Conservation (phyloP, 1,140 invertebrate species). For the Drosophila insularis region DNA sequence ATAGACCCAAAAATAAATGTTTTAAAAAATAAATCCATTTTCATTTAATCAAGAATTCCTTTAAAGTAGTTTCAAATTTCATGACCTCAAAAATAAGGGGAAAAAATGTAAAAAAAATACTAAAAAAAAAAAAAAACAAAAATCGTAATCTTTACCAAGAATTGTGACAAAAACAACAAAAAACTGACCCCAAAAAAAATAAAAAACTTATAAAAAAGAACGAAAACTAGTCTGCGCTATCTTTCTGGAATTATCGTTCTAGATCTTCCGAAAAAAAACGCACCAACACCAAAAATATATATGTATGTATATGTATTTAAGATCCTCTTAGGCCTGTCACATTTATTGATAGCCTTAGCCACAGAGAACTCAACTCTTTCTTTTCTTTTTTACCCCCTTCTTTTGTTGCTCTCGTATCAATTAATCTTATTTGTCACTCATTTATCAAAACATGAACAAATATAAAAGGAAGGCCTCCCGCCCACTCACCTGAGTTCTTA, state of each 20-base stretch:
- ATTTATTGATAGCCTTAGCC: slow-evolving; percentile 37
- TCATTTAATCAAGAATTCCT: neutral
- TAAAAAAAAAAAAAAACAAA: neutral
- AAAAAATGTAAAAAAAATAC: neutral
- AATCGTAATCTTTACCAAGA: slow-evolving; percentile 13
- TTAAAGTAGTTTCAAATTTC: slow-evolving; percentile 5
- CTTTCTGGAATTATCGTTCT: slow-evolving; percentile 38
- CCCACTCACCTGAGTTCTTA: neutral
- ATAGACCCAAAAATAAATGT: neutral
- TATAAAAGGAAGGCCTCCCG: slow-evolving; percentile 15
- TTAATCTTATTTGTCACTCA: slow-evolving; percentile 81
- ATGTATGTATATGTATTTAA: slow-evolving; percentile 33
- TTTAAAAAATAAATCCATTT: neutral
- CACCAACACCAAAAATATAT: neutral
- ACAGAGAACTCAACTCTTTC: slow-evolving; percentile 6
- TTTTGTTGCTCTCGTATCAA: slow-evolving; percentile 49
- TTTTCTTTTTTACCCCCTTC: neutral
- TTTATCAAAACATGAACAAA: slow-evolving; percentile 57
- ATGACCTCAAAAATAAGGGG: neutral
- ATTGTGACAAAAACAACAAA: neutral
- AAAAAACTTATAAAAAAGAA: neutral
- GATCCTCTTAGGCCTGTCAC: slow-evolving; percentile 74
- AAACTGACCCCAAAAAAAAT: slow-evolving; percentile 44
- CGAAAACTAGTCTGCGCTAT: neutral
- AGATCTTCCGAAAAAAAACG: slow-evolving; percentile 34